Base-by-base conservation (phyloP, 2,113 vertebrate species). In the Neodon shergylaensis region DNA sequence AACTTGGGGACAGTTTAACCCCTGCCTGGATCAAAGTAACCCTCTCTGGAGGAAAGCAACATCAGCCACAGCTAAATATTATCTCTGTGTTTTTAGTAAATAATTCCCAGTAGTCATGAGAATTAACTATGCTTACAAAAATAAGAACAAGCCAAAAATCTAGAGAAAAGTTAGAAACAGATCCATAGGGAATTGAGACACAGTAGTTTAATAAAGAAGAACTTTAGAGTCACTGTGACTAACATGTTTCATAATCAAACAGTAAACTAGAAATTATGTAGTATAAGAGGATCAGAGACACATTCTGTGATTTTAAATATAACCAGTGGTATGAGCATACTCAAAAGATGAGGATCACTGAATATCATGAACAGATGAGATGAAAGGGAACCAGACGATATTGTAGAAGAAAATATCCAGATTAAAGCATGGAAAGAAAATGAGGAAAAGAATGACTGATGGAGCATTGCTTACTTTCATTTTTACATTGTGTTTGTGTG, bases 81-180 rank as follows among this genome's bases (percentile, higher is more conserved):
- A 31, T 19, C 44, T 58, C 42, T 76, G 26, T 6, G 70, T 42
- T 44, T 84, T 84, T 84, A 63, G 66, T 28, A 92, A 7, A 79
- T 73, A 88, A 42, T 52, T 65, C 24, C 17, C 21, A 63, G 28
- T 31, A 39, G 77, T 85, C 72, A 83, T 74, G 61, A 92, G 65
- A 88, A 90, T 87, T 70, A 85, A 54, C 24, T 54, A 54, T 3
- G 19, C 39, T 95, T 49, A 76, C 9, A 70, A 92, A 97, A 95
- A 24, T 79, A 91, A 96, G 63, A 95, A 78, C 24, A 28, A 90
- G 54, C 49, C 47, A 81, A 74, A 86, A 88, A 36, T 52, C 47
- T 83, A 92, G n/a, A 33, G 63, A 88, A 91, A 72, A 31, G 33
- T 82, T 6, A 90, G 31, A 74, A 65, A 61, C 4, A 58, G 28